Percentiles rank a stretch among this genome's conserved stretches.
Conservation (phyloP, 2,113 vertebrate species). For the Nasalis larvatus region DNA sequence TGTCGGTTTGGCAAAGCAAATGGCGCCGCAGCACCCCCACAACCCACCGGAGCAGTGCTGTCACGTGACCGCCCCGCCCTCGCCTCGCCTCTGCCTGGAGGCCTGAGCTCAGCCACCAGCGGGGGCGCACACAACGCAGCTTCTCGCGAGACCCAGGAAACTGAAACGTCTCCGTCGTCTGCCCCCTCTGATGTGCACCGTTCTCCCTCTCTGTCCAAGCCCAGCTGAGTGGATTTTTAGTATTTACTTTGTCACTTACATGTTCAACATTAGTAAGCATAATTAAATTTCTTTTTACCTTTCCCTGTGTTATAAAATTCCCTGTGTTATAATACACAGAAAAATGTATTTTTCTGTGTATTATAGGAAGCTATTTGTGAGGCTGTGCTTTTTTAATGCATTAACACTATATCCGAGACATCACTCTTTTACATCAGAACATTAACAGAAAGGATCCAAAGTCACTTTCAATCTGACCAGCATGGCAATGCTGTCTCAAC, state of each 20-base stretch:
- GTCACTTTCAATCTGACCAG: not conserved
- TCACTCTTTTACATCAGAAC: not conserved
- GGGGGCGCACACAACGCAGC: rapidly evolving
- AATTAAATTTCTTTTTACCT: not conserved
- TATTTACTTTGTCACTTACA: not conserved
- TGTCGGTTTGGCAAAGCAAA: rapidly evolving
- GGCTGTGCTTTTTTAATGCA: not conserved
- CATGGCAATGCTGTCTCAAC: too few species aligned
- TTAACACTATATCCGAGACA: rapidly evolving
- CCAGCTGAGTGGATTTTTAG: not conserved
- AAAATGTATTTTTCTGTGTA: not conserved
- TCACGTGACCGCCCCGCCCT: rapidly evolving
- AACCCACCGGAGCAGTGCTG: not conserved
- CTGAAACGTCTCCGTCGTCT: too few species aligned
- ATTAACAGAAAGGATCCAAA: not conserved
- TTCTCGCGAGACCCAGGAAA: not conserved
- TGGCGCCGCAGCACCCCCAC: rapidly evolving
- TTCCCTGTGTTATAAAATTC: not conserved
- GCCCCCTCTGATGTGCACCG: not conserved
- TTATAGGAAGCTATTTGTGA: not conserved
- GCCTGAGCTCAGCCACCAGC: rapidly evolving
- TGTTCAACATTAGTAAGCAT: not conserved
- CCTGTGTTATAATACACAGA: not conserved
- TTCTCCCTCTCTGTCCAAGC: rapidly evolving
- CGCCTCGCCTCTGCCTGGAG: rapidly evolving